A percentile compares a stretch with the other conserved stretches of the same genome.
Evolutionary conservation across 2,888 invertebrate species (phyloP).

Genomic region (Synanthedon myopaeformis): DNA sequence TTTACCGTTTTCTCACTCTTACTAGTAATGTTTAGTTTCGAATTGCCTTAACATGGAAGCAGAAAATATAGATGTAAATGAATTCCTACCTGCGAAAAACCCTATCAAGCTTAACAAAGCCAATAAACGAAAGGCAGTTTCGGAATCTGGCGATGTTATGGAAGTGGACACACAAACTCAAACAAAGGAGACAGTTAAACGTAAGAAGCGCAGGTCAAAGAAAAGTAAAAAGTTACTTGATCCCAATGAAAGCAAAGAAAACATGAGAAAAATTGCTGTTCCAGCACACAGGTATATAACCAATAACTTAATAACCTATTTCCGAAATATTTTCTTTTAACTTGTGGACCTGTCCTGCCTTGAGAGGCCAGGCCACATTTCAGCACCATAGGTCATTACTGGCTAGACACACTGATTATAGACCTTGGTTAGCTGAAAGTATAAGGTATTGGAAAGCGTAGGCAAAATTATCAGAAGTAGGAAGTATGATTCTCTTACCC

Average conservation of each 20-base stretch:
- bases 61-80: conserved; percentile 63
- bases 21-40: neutral
- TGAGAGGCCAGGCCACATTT: no score
- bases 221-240: conserved; percentile 46
- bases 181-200: conserved; percentile 58
- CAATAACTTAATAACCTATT: conserved; percentile 23
- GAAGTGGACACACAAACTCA: conserved; percentile 77
- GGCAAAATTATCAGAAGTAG: no score
- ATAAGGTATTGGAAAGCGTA: no score
- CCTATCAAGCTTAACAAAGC: conserved; percentile 52
- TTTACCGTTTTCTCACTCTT: neutral
- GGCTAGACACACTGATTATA: no score
- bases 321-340: neutral
- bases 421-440: no score
- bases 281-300: conserved; percentile 81
- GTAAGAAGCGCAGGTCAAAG: conserved; percentile 45
- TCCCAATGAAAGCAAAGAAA: conserved; percentile 68
- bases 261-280: conserved; percentile 83
- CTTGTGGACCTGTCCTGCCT: no score
- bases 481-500: no score
- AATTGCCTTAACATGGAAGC: conserved; percentile 38
- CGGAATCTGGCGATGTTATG: conserved; percentile 70
- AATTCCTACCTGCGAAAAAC: conserved; percentile 65
- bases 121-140: conserved; percentile 59
- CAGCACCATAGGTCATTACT: no score